phyloP scores from a whole-genome alignment of 2,888 invertebrate genomes.

The Clistopyga incitator region DNA sequence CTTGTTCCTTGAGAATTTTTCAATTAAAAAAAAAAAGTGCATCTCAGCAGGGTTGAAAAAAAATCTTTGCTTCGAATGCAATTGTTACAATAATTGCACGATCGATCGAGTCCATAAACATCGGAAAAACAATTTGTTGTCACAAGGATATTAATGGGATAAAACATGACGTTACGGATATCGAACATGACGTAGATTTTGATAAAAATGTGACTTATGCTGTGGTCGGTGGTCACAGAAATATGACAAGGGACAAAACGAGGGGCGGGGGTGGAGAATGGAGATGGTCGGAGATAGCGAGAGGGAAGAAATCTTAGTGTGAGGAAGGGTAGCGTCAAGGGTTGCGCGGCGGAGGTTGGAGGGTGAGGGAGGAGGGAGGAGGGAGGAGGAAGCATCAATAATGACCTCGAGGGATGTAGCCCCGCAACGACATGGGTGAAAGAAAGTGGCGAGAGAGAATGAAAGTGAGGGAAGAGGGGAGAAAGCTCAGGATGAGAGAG shows the following conservation, averaged over 20 bases:
- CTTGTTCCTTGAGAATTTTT: no score
- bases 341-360: neutral
- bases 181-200: slow-evolving; percentile 11
- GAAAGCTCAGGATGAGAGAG: slow-evolving; percentile 68
- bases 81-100: neutral
- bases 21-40: no score
- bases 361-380: slow-evolving; percentile 3
- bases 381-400: slow-evolving; percentile 72
- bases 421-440: slow-evolving; percentile 61
- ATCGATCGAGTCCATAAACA: neutral
- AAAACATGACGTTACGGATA: neutral
- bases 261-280: neutral
- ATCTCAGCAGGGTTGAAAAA: neutral
- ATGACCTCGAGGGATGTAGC: slow-evolving; percentile 73
- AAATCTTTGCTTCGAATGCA: neutral
- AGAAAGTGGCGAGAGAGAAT: slow-evolving; percentile 25
- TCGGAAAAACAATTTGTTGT: neutral
- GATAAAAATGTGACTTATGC: slow-evolving; percentile 21
- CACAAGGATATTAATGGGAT: neutral
- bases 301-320: slow-evolving; percentile 23
- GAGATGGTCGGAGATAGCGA: slow-evolving; percentile 31
- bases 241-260: slow-evolving; percentile 17
- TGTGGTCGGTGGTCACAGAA: slow-evolving; percentile 8
- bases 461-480: slow-evolving; percentile 33
- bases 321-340: slow-evolving; percentile 30